These are phyloP conservation scores for Erpetoichthys calabaricus DNA, from an alignment of 2,797 vertebrate genomes.

Conservation along the genomic window DNA sequence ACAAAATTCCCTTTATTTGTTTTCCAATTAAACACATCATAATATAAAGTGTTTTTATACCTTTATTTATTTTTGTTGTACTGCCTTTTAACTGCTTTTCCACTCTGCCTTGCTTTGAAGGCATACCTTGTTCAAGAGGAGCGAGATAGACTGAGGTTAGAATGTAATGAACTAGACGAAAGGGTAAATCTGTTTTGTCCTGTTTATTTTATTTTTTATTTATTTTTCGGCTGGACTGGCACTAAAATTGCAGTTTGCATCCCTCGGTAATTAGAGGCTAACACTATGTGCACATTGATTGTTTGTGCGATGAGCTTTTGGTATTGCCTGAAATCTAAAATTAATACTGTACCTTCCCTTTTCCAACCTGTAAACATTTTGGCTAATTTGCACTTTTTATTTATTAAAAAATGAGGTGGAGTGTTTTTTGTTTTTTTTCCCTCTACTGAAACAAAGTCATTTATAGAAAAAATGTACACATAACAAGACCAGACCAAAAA, in stretches of 20 bases:
- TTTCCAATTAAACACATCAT: no score
- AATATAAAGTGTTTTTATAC: constrained; percentile 11
- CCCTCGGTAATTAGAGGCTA: constrained; percentile 28
- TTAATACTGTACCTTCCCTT: constrained; percentile 21
- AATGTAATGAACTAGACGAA: constrained; percentile 74
- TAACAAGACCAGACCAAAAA: no score
- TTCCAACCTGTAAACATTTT: no score
- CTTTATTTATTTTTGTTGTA: constrained; percentile 4
- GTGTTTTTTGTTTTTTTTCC: no score
- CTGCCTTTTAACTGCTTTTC: constrained; percentile 25
- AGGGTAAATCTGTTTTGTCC: constrained; percentile 53
- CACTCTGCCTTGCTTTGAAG: constrained; percentile 59
- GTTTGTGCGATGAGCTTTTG: constrained; percentile 24
- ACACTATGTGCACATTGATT: constrained; percentile 24
- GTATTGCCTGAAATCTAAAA: constrained; percentile 21
- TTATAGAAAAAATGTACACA: no score
- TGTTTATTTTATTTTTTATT: constrained; percentile 28
- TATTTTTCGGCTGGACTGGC: constrained; percentile 31
- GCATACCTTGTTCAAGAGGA: constrained; percentile 63
- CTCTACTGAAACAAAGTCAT: no score
- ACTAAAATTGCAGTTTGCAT: constrained; percentile 37
- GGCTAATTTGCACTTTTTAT: no score
- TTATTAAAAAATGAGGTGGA: no score
- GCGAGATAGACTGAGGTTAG: constrained; percentile 75
- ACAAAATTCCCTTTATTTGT: no score